These are phyloP conservation scores for Poeciliopsis gracilis DNA, from an alignment of 2,797 vertebrate species.

Conservation along the genomic window DNA sequence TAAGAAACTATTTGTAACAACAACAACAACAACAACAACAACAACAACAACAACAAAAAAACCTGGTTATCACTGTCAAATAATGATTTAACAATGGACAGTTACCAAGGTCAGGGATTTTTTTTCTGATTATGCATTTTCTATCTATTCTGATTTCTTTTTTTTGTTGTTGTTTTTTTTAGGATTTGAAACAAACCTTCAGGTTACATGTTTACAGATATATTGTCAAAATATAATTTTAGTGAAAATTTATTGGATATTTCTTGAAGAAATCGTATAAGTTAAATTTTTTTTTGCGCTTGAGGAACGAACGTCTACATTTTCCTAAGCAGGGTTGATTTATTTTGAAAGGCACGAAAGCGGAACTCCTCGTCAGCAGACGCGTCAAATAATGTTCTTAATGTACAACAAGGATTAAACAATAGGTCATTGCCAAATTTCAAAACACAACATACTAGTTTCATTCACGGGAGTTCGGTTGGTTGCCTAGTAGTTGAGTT, in stretches of 20 bases:
- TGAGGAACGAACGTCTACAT: background rate
- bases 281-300: background rate
- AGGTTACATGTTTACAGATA: background rate
- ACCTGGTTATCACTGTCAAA: background rate
- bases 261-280: background rate
- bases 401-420: background rate
- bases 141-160: background rate
- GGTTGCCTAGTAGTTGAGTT: background rate
- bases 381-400: background rate
- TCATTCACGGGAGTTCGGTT: accelerated
- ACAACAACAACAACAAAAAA: too few relatives aligned
- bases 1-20: background rate
- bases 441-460: background rate
- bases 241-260: background rate
- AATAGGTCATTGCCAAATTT: background rate
- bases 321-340: background rate
- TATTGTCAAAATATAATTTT: background rate
- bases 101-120: background rate
- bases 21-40: too few relatives aligned
- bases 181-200: background rate
- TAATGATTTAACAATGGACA: background rate
- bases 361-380: slow-evolving; percentile 2
- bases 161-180: background rate
- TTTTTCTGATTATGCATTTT: background rate
- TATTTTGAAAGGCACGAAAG: slow-evolving; percentile 2